These are phyloP conservation scores for Aspidapion aeneum DNA, from an alignment of 2,888 invertebrate species.

Conservation along the genomic window DNA sequence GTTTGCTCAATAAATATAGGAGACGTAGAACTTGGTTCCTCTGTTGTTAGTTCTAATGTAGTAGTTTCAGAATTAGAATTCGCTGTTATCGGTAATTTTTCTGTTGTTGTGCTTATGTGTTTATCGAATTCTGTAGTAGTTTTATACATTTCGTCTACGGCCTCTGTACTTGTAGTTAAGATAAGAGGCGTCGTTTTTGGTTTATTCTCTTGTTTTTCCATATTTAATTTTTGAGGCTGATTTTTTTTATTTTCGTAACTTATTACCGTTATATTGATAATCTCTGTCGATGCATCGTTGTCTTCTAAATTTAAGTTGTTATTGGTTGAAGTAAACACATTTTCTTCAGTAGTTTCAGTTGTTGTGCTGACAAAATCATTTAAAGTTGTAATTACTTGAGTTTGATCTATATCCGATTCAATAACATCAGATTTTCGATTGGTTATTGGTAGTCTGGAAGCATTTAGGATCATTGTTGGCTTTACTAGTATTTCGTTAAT, in stretches of 20 bases:
- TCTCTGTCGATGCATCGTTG: not conserved
- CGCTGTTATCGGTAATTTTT: not conserved
- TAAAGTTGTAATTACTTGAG: not conserved
- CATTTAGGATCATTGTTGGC: not conserved
- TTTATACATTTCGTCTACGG: slow-evolving; percentile 23
- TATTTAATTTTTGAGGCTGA: not conserved
- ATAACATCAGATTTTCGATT: not conserved
- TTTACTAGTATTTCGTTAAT: not conserved
- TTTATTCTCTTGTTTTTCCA: no score
- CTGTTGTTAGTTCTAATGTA: not conserved
- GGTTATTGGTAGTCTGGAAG: not conserved
- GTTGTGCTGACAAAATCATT: not conserved
- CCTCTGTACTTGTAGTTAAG: slow-evolving; percentile 27
- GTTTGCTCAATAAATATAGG: not conserved
- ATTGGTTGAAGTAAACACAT: not conserved
- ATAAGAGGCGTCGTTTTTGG: slow-evolving; percentile 48
- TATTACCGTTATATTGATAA: slow-evolving; percentile 31
- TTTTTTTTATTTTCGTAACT: slow-evolving; percentile 20
- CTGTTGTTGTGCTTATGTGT: not conserved
- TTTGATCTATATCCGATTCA: not conserved
- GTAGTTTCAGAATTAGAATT: slow-evolving; percentile 24
- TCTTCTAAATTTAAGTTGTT: not conserved
- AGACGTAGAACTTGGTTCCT: not conserved
- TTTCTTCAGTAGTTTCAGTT: not conserved
- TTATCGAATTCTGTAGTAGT: slow-evolving; percentile 1